Evolutionary conservation across 2,888 invertebrate genomes (phyloP).

Genomic region (Chesias legatella): DNA sequence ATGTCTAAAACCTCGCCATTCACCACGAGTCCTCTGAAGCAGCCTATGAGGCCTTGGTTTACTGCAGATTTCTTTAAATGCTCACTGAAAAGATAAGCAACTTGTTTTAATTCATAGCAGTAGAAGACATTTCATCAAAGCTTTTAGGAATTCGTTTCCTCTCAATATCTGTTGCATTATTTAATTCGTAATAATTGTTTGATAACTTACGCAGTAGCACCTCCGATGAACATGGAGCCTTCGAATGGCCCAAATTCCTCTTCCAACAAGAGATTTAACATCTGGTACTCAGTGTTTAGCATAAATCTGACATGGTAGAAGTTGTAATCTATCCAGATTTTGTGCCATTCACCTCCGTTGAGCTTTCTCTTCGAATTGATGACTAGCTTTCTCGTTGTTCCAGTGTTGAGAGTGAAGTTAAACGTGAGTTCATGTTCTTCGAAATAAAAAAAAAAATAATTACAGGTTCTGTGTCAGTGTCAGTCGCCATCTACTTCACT

Average conservation of each 20-base stretch:
- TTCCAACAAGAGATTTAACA: slow-evolving; percentile 90
- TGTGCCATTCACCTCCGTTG: slow-evolving; percentile 97
- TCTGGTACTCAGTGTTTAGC: slow-evolving; percentile 93
- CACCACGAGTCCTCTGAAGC: slow-evolving; percentile 94
- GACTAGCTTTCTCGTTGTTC: slow-evolving; percentile 88
- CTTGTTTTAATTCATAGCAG: too few relatives aligned
- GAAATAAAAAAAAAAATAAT: neutral
- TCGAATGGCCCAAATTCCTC: slow-evolving; percentile 96
- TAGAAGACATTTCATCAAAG: too few relatives aligned
- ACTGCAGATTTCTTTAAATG: slow-evolving; percentile 90
- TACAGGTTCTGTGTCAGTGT: neutral
- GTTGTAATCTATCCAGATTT: slow-evolving; percentile 97
- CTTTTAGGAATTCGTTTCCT: too few relatives aligned
- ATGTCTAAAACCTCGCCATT: slow-evolving; percentile 95
- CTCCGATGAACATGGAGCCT: slow-evolving; percentile 96
- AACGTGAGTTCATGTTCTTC: slow-evolving; percentile 92
- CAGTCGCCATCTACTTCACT: neutral
- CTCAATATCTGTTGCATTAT: too few relatives aligned
- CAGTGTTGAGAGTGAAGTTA: slow-evolving; percentile 93
- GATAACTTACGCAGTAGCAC: slow-evolving; percentile 90
- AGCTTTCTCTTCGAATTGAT: slow-evolving; percentile 90
- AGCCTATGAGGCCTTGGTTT: slow-evolving; percentile 94
- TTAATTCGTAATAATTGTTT: neutral
- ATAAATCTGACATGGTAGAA: slow-evolving; percentile 95
- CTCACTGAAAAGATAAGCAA: slow-evolving; percentile 80